Evolutionary conservation across 1,140 invertebrate species (phyloP), one percentile per base, ranked within the genome.

Genomic region (Monomorium pharaonis): DNA sequence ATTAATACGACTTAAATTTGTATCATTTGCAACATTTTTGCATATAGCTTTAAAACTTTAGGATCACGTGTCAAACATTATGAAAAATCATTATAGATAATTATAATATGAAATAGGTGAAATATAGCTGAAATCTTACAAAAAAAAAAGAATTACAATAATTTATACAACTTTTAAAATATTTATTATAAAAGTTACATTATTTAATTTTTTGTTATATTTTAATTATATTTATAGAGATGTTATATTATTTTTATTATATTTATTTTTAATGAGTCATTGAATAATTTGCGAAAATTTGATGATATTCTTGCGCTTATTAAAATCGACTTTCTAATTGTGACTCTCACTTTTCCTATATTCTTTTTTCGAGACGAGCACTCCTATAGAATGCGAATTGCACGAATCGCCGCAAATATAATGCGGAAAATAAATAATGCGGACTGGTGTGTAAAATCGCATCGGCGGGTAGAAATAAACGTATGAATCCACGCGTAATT

Each of bases 401-500:
- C 42, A 27, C 65, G 78, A 72, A 56, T 44, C 44, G 9, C n/a
- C 60, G 67, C 37, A 58, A 83, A 58, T 69, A 21, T 44, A 70
- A 58, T 47, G 78, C 37, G 67, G 42, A 74, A 83, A 83, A 83
- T 83, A 83, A 83, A 83, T 83, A 83, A 72, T 27, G 78, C 51
- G 67, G 63, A 80, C 49, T 69, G 63, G 62, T 42, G 51, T 58
- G 78, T 60, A 83, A 83, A 83, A 83, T 83, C 49, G 56, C 63
- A 80, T 80, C 54, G 78, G 78, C 51, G 33, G 78, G 67, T 83
- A 83, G 78, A 83, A 83, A 83, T 83, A 83, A 83, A 83, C 78
- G 78, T 83, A 83, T 83, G 78, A 83, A 83, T 74, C 54, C 67
- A 51, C 24, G 78, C 78, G 78, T 83, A 83, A 83, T 83, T 83